Evolutionary conservation across 2,888 invertebrate species (phyloP).

Genomic region (Sinotaia quadrata): DNA sequence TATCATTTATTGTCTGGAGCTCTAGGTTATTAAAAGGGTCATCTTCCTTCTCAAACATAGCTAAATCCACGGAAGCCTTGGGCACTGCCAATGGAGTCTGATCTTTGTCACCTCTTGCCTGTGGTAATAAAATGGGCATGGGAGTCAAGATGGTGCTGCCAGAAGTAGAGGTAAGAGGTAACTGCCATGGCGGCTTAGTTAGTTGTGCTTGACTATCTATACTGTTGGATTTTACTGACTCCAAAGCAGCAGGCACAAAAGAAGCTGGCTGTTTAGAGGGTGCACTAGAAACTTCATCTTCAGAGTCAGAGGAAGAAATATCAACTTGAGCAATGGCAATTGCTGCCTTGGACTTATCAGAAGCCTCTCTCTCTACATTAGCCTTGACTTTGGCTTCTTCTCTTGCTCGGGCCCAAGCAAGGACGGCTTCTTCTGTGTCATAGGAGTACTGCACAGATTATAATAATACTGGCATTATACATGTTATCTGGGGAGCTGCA

Average conservation of each 20-base stretch:
- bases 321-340: background rate
- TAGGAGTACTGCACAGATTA: constrained; percentile 65
- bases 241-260: constrained; percentile 9
- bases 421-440: constrained; percentile 62
- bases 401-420: constrained; percentile 61
- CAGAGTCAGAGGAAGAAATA: constrained; percentile 16
- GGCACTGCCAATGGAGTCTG: constrained; percentile 8
- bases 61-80: constrained; percentile 48
- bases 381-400: constrained; percentile 43
- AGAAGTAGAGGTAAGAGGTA: constrained; percentile 43
- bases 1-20: constrained; percentile 59
- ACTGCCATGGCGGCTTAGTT: constrained; percentile 33
- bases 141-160: constrained; percentile 54
- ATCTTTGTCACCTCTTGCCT: background rate
- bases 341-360: constrained; percentile 18
- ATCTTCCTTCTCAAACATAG: constrained; percentile 61
- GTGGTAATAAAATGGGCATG: constrained; percentile 38
- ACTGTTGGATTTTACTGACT: constrained; percentile 19
- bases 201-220: constrained; percentile 1
- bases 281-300: constrained; percentile 29
- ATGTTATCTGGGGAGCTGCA: no score
- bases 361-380: constrained; percentile 13
- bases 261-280: constrained; percentile 7
- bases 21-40: constrained; percentile 64
- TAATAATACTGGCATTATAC: no score